A percentile compares a stretch with the other conserved stretches of the same genome.
These are phyloP conservation scores for Percopsis omiscomaycus DNA, from an alignment of 2,797 vertebrate species.

Conservation along the genomic window DNA sequence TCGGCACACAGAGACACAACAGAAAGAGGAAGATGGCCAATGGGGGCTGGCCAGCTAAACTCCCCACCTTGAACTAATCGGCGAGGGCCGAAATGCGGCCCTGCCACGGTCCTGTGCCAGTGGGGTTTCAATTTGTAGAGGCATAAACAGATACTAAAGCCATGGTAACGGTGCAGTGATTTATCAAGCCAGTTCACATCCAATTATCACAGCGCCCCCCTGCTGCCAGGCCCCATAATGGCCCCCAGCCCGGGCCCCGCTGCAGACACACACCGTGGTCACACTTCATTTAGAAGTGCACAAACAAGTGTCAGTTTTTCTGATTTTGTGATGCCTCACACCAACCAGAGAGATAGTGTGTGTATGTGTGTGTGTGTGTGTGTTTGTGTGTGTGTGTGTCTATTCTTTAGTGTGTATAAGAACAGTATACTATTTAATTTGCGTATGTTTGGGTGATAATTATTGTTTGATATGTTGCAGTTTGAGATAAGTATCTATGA, in stretches of 20 bases:
- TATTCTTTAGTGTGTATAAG: slow-evolving; percentile 5
- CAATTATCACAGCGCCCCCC: slow-evolving; percentile 94
- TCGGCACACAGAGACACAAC: slow-evolving; percentile 97
- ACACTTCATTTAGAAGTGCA: slow-evolving; percentile 77
- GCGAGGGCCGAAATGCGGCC: slow-evolving; percentile 83
- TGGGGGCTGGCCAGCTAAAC: slow-evolving; percentile 87
- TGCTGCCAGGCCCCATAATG: slow-evolving; percentile 90
- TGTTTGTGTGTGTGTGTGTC: slow-evolving; percentile 8
- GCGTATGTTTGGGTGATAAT: neutral
- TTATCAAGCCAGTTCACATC: slow-evolving; percentile 98
- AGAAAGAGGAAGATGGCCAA: slow-evolving; percentile 83
- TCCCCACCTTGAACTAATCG: slow-evolving; percentile 99
- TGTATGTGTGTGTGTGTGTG: slow-evolving; percentile 46
- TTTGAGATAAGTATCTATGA: slow-evolving; percentile 1
- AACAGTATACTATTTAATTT: slow-evolving; percentile 1
- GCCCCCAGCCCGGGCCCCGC: slow-evolving; percentile 67
- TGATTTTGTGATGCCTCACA: slow-evolving; percentile 73
- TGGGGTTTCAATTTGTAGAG: slow-evolving; percentile 99
- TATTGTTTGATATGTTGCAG: slow-evolving; percentile 6
- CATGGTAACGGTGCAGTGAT: slow-evolving; percentile 92
- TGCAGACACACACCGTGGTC: slow-evolving; percentile 73
- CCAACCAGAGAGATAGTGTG: slow-evolving; percentile 55
- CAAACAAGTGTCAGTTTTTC: slow-evolving; percentile 79
- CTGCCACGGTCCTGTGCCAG: slow-evolving; percentile 83
- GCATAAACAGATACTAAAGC: slow-evolving; percentile 99